Conservation (phyloP, 2,888 invertebrate genomes). For the Panorpa germanica region DNA sequence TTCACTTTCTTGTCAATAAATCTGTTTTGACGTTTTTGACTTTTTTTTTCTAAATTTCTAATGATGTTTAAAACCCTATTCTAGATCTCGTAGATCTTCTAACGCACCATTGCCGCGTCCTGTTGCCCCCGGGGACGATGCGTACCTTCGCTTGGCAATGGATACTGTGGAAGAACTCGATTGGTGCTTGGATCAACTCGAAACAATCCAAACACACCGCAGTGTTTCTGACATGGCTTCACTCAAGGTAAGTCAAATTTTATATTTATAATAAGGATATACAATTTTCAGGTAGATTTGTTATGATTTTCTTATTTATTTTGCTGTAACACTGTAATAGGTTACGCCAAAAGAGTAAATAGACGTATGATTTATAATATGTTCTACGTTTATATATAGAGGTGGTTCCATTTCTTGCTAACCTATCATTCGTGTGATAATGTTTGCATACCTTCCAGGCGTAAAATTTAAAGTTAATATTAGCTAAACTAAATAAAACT, state of each 20-base stretch:
- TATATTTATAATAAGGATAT: no score
- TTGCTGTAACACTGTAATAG: no score
- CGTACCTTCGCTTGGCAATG: conserved; percentile 81
- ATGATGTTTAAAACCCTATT: conserved; percentile 16
- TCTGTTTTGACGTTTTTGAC: conserved; percentile 4
- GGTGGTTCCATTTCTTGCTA: no score
- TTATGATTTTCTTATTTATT: no score
- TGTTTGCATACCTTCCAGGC: no score
- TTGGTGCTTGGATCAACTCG: conserved; percentile 99
- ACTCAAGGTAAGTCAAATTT: conserved; percentile 86
- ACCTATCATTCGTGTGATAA: no score
- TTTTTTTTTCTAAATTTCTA: neutral
- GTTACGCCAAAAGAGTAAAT: no score
- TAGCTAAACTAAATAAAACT: no score
- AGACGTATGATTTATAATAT: no score
- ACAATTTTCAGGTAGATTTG: no score
- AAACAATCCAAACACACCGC: conserved; percentile 98
- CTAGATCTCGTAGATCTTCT: conserved; percentile 61
- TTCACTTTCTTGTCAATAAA: conserved; percentile 4
- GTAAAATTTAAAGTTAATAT: no score
- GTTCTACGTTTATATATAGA: no score
- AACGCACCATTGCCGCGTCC: conserved; percentile 43
- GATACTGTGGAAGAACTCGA: conserved; percentile 98
- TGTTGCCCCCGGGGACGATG: conserved; percentile 46
- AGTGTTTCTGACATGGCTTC: conserved; percentile 99